Conservation (phyloP, 1,140 invertebrate genomes). For the Charaxes varanes region DNA sequence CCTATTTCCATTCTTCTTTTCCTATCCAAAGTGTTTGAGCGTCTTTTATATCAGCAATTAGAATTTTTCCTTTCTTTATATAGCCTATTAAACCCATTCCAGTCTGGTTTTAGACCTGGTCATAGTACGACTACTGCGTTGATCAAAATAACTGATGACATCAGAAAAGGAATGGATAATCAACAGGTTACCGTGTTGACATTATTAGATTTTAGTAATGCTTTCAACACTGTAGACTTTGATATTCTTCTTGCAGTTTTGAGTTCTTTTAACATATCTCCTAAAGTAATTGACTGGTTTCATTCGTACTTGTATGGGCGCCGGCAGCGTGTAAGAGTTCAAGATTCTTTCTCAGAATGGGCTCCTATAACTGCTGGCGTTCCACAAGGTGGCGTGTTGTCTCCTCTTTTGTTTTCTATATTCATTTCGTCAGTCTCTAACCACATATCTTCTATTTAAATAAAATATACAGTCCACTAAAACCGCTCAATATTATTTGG, state of each 20-base stretch:
- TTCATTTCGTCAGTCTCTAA: not conserved
- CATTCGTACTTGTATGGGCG: not conserved
- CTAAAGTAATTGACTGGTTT: not conserved
- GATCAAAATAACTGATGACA: conserved; percentile 11
- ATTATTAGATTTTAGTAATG: conserved; percentile 18
- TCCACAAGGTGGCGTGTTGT: not conserved
- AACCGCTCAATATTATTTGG: too few species aligned
- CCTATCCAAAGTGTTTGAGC: too few species aligned
- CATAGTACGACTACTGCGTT: not conserved
- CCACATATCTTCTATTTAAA: not conserved
- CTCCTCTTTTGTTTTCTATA: not conserved
- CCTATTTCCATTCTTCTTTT: too few species aligned
- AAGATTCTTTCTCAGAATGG: not conserved
- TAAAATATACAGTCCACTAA: too few species aligned
- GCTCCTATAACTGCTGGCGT: not conserved
- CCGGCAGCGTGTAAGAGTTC: not conserved
- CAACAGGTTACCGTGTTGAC: conserved; percentile 7
- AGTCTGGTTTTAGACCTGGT: not conserved
- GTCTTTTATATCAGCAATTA: too few species aligned
- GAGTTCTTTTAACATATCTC: not conserved
- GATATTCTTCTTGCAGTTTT: not conserved
- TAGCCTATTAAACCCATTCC: not conserved
- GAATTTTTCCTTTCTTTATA: not conserved
- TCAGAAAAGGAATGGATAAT: conserved; percentile 4
- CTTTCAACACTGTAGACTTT: conserved; percentile 9